Base-by-base conservation (phyloP, 2,888 invertebrate genomes). In the Eucera pruinosa region DNA sequence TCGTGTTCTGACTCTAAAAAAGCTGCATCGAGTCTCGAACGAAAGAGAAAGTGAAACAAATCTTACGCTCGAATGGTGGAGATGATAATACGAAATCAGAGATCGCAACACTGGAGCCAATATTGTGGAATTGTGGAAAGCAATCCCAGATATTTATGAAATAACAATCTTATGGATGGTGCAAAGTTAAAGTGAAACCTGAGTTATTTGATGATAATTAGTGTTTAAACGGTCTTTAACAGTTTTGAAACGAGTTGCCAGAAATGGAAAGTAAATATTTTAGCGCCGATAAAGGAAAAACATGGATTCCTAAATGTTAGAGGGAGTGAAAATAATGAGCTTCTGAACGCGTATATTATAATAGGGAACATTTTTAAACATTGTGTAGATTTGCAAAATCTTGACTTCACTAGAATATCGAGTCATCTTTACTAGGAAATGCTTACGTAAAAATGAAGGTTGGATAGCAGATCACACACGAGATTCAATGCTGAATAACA, bases 11-110 rank as follows among this genome's bases (percentile, higher is more conserved):
- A 18, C 41, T 60, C 13, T 18, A 30, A 64, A 58, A 64, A 60
- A 47, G 11, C 55, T 62, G 36, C 6, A 18, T 55, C 36, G 36
- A 36, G 11, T 7, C 48, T 18, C 33, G 33, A 15, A 11, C 20
- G 45, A 60, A 39, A 41, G 72, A 23, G 64, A 72, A 64, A 64
- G 57, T 20, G 58, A 58, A 47, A 55, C 18, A 48, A 70, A 73
- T 55, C 39, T 68, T 47, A 33, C 45, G 52, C 33, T n/a, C 7
- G 39, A 43, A 43, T 43, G 43, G 3, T n/a, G 20, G 20, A 25
- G 65, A 47, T 18, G 54, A 70, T 66, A 23, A 20, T 27, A 47
- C 30, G 45, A n/a, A n/a, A n/a, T n/a, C n/a, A n/a, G n/a, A n/a
- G n/a, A 25, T 1, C 11, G 39, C 9, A 13, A 39, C 25, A 13